Evolutionary conservation across 1,140 invertebrate species (phyloP), one percentile per base, ranked within the genome.

Genomic region (Zophobas atratus): DNA sequence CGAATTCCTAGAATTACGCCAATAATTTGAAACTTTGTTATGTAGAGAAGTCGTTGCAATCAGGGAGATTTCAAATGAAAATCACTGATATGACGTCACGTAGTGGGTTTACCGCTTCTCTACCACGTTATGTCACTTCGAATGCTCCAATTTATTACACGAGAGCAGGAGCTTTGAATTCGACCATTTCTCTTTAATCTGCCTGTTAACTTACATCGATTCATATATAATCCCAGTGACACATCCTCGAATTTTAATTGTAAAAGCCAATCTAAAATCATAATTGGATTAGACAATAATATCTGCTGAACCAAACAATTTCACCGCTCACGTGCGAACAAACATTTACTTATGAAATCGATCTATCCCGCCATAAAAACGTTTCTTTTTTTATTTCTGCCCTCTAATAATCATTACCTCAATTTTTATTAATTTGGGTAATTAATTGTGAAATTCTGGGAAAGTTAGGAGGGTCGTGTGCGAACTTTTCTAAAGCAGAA

Each of bases 1-100:
- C 60, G 60, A 67, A 67, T 67, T 67, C 60, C 60, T 67, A 43
- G 60, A 67, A 67, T 67, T 67, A 67, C 60, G 51, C 71, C 55
- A 73, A 73, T 73, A 39, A 73, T 73, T 73, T 73, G 55, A 55
- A 73, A 73, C 71, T 73, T 73, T 73, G 71, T 73, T 73, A 34
- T 53, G 34, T 53, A 48, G 67, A 70, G 60, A 70, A 48, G 41
- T 70, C 43, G 70, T 72, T 72, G 51, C 70, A 51, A 72, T 72
- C 70, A 55, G 38, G 34, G 49, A 73, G 71, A 73, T 73, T 55
- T 73, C 41, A 55, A 73, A 73, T 56, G 71, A 73, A 73, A 73
- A 73, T 73, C 49, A 55, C 71, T 55, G 71, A 72, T 56, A 73
- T 73, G 71, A 73, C 71, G 55, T 73, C 71, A 73, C 71, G 71